Base-by-base conservation (phyloP, 2,888 invertebrate species). In the Sphecodes monilicornis region DNA sequence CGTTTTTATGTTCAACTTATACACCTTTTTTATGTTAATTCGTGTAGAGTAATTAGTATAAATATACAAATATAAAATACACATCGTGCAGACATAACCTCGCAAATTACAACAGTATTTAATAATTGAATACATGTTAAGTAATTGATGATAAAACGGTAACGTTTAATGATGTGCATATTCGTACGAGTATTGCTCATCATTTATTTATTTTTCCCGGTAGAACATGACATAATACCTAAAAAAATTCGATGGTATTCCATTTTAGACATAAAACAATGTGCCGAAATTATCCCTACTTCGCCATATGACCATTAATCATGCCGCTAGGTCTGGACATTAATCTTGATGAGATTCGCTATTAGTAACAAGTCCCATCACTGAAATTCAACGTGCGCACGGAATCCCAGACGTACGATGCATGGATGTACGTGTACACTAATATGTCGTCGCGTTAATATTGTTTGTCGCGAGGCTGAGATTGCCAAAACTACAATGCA, bases 381-480 rank as follows among this genome's bases (percentile, higher is more conserved):
- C 41, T 80, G 66, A 70, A 80, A 80, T 71, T 46, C 50, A 66
- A 73, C 72, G 36, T 18, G 46, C 16, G 5, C 8, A 36, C n/a
- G 54, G 36, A 54, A 50, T 73, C n/a, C 72, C 36, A 57, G 26
- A 57, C 26, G 54, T 36, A 26, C 41, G 68, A 69, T 26, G 16
- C 36, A 18, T 16, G 54, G 32, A 39, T 36, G 22, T 3, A 36
- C 5, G 26, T 46, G 29, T 39, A 10, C 43, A 54, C 66, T n/a
- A n/a, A n/a, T n/a, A 32, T 46, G 39, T 72, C 13, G 72, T 3
- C 64, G n/a, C 32, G 69, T 41, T 82, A 82, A 84, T 74, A 84
- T 73, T 84, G 82, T 84, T 84, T 82, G 77, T 66, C 39, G 29
- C 13, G 26, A 39, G 16, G 11, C 36, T 16, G 39, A 69, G 66